These are phyloP conservation scores for Cygnus olor DNA, from an alignment of 2,797 vertebrate species.

Conservation along the genomic window DNA sequence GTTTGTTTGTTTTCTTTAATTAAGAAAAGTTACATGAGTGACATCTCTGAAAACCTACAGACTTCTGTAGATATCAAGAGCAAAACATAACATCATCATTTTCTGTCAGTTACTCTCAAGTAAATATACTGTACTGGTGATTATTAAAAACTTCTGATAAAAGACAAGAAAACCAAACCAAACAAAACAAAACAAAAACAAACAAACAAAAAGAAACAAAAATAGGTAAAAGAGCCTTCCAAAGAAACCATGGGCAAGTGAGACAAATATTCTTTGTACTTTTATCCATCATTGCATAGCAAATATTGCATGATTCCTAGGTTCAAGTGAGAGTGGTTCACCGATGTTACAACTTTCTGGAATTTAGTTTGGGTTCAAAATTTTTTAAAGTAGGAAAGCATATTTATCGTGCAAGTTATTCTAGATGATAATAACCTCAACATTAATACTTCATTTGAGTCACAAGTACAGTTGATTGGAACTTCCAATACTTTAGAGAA, in stretches of 20 bases:
- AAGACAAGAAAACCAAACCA: not conserved
- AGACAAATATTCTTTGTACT: not conserved
- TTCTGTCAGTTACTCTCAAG: not conserved
- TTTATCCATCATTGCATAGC: too few relatives aligned
- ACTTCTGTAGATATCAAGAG: not conserved
- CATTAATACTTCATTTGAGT: not conserved
- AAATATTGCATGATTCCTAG: not conserved
- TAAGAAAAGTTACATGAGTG: not conserved
- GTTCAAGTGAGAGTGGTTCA: not conserved
- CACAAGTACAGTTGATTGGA: not conserved
- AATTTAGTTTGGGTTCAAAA: not conserved
- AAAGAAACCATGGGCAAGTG: not conserved
- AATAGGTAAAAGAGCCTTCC: not conserved
- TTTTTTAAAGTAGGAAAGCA: not conserved
- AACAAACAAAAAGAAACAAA: too few relatives aligned
- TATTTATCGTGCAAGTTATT: not conserved
- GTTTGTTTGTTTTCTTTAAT: not conserved
- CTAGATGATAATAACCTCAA: not conserved
- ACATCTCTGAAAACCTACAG: not conserved
- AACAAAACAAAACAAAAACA: not conserved
- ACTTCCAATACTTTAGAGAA: not conserved
- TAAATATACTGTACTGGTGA: fast-evolving
- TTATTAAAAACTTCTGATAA: not conserved
- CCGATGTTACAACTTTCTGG: not conserved
- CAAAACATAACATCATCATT: not conserved